Evolutionary conservation across 2,797 vertebrate species (phyloP), one percentile per base, ranked within the genome.

Genomic region (Botia kubotai): DNA sequence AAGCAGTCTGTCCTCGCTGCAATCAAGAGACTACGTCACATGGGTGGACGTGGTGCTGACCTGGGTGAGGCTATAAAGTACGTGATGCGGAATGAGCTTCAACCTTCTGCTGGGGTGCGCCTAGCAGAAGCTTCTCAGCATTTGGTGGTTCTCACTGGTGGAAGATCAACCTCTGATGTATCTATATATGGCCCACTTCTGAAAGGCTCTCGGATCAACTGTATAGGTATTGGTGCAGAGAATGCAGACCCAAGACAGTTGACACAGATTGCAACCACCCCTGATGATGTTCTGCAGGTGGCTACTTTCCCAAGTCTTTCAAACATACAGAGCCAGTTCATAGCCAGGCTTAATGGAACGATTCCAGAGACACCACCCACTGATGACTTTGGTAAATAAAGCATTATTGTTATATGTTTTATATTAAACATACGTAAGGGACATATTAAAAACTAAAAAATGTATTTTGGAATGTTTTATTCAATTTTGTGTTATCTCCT

Each of bases 141-240:
- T 87, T 93, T 98, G 17, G 94, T 99, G 0, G 93, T 99, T 66
- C 93, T 99, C 67, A 96, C 97, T 0, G 97, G 96, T 46, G 96
- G 94, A 74, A 92, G 84, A 11, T 97, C 97, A 7, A 86, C 94
- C 19, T 94, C 96, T 13, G 95, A 97, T 0, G 91, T 98, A 8
- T 89, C 91, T 55, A 33, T 83, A 13, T 93, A 91, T 71, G 93
- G 96, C 5, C 89, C 86, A 1, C 39, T 94, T 82, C 93, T 99
- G 6, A 92, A 92, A 29, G 76, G 77, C 5, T 77, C 90, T 0
- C 88, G 84, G 0, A 94, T 99, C 19, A 93, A 92, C 62, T 96
- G 94, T 74, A 89, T 98, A 82, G 96, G 95, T 39, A 89, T 98
- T 0, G 97, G 96, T 65, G 87, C 94, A 84, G 90, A 87, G 19